These are phyloP conservation scores for Ceuthmochares aereus DNA, from an alignment of 2,113 vertebrate species.

Conservation along the genomic window DNA sequence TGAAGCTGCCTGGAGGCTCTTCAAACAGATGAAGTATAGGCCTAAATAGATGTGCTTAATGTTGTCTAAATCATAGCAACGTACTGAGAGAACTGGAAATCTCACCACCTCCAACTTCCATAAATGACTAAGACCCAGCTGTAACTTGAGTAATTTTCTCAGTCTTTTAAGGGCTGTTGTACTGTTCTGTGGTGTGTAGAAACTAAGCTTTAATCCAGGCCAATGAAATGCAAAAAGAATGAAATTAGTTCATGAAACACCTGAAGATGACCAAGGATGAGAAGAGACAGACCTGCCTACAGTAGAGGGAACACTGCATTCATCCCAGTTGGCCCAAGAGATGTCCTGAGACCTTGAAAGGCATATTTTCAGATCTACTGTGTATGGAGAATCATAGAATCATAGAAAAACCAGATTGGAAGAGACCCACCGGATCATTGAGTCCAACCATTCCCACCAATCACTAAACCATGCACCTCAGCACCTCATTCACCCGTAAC, in stretches of 20 bases:
- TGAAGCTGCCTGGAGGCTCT: constrained; percentile 61
- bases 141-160: constrained; percentile 34
- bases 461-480: too few relatives aligned
- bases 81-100: constrained; percentile 47
- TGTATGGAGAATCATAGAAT: too few relatives aligned
- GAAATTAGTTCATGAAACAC: background rate
- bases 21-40: constrained; percentile 48
- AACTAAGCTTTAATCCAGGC: constrained; percentile 12
- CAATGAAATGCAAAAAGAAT: background rate
- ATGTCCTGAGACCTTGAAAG: background rate
- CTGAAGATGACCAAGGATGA: background rate
- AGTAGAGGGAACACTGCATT: background rate
- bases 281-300: background rate
- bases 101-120: constrained; percentile 28
- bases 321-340: background rate
- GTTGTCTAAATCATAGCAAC: constrained; percentile 65
- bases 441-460: too few relatives aligned
- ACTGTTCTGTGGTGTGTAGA: background rate
- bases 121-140: background rate
- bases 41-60: constrained; percentile 57
- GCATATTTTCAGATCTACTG: background rate
- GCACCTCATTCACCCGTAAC: too few relatives aligned
- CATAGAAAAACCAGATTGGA: too few relatives aligned
- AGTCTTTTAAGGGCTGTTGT: constrained; percentile 24
- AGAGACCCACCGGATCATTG: too few relatives aligned